These are phyloP conservation scores for Sisyra nigra DNA, from an alignment of 2,888 invertebrate genomes.

Conservation along the genomic window DNA sequence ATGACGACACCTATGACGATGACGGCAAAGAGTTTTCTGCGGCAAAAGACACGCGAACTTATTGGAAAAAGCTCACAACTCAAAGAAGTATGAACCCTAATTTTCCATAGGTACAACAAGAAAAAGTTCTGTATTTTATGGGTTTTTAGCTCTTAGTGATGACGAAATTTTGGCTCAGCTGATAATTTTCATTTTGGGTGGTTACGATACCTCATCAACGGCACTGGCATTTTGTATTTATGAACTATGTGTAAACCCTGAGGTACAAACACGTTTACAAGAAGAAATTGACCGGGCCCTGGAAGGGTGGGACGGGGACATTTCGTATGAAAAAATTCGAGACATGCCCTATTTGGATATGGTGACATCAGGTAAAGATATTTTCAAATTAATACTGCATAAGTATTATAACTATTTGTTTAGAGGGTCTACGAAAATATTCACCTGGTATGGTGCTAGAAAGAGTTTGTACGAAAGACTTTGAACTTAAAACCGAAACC, in stretches of 20 bases:
- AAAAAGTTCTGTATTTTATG: no score
- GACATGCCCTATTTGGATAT: slow-evolving; percentile 1
- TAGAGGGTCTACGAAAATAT: slow-evolving; percentile 1
- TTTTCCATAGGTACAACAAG: no score
- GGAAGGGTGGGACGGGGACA: background rate
- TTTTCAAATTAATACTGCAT: no score
- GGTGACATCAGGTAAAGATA: slow-evolving; percentile 1
- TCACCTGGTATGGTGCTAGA: background rate
- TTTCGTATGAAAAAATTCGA: background rate
- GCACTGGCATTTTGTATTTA: background rate
- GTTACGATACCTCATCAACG: background rate
- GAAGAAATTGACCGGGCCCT: background rate
- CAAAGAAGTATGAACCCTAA: no score
- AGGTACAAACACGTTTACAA: background rate
- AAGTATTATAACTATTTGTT: background rate
- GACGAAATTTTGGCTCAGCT: background rate
- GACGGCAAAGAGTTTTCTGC: no score
- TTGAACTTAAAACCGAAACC: background rate
- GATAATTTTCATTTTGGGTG: background rate
- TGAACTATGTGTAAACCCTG: background rate
- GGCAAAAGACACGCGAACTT: no score
- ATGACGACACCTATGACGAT: no score
- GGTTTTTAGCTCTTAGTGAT: no score
- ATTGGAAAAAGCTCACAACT: no score
- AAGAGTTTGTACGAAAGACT: background rate